A percentile compares a stretch with the other conserved stretches of the same genome.
These are phyloP conservation scores for Drosophila nasuta DNA, from an alignment of 1,140 invertebrate species.

Conservation along the genomic window DNA sequence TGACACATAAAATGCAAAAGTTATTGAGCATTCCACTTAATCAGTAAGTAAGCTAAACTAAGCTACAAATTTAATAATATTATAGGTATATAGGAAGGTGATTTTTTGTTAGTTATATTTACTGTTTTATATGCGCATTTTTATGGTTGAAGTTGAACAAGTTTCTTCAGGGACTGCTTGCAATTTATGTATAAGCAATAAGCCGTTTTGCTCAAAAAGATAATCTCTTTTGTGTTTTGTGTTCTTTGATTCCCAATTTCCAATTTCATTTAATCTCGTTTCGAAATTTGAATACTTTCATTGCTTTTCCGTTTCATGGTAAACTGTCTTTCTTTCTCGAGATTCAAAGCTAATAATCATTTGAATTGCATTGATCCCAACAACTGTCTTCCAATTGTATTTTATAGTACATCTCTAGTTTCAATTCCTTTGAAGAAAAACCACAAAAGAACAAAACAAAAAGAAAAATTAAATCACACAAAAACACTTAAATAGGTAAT, in stretches of 20 bases:
- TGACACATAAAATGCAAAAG: constrained; percentile 48
- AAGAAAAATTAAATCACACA: constrained; percentile 11
- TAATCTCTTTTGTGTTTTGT: constrained; percentile 2
- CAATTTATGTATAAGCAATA: constrained; percentile 79
- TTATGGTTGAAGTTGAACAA: constrained; percentile 63
- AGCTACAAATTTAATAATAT: constrained; percentile 21
- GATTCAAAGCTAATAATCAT: constrained; percentile 29
- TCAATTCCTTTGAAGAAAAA: constrained; percentile 53
- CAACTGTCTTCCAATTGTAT: constrained; percentile 82
- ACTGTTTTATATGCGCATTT: constrained; percentile 74
- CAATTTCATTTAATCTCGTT: not conserved
- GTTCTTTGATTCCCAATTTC: not conserved
- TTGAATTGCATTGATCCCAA: constrained; percentile 65
- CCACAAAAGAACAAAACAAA: constrained; percentile 14
- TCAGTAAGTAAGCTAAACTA: constrained; percentile 44
- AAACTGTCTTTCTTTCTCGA: constrained; percentile 15
- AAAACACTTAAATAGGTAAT: constrained; percentile 23
- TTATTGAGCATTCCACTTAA: constrained; percentile 52
- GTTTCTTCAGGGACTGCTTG: constrained; percentile 79
- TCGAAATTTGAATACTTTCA: not conserved
- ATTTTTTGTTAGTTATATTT: constrained; percentile 75
- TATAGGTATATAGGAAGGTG: constrained; percentile 46
- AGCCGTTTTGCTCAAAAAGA: constrained; percentile 73
- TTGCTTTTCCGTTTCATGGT: constrained; percentile 13
- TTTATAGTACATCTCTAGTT: constrained; percentile 60